Evolutionary conservation across 2,888 invertebrate species (phyloP).

Genomic region (Synergus umbraculus): DNA sequence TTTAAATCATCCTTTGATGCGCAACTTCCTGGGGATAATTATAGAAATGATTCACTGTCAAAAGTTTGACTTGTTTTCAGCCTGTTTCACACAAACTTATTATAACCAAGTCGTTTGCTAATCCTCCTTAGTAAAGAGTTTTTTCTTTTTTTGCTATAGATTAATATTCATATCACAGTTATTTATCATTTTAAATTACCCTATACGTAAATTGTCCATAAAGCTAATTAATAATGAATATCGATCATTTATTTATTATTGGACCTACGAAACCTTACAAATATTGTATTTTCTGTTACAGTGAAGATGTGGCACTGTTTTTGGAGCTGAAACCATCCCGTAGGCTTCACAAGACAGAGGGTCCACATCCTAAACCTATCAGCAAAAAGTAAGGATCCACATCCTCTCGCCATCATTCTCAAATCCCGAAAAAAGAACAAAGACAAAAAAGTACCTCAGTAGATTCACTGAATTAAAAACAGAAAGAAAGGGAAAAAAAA

Average conservation of each 20-base stretch:
- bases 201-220: neutral
- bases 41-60: neutral
- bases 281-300: constrained; percentile 58
- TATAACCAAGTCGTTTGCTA: neutral
- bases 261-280: neutral
- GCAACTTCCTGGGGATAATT: neutral
- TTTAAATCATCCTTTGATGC: neutral
- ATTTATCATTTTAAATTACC: too few relatives aligned
- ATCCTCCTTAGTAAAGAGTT: too few relatives aligned
- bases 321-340: constrained; percentile 72
- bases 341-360: constrained; percentile 67
- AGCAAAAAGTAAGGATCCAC: constrained; percentile 73
- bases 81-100: neutral
- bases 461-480: constrained; percentile 42
- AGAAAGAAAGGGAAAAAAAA: constrained; percentile 45
- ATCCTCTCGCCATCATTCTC: constrained; percentile 59
- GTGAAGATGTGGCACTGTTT: constrained; percentile 70
- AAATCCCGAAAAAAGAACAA: constrained; percentile 45
- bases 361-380: constrained; percentile 63
- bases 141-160: too few relatives aligned
- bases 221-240: neutral
- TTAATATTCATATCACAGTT: too few relatives aligned
- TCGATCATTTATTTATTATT: neutral
- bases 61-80: neutral
- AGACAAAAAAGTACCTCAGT: constrained; percentile 42